Base-by-base conservation (phyloP, 1,140 invertebrate species). In the Drosophila nikananu region DNA sequence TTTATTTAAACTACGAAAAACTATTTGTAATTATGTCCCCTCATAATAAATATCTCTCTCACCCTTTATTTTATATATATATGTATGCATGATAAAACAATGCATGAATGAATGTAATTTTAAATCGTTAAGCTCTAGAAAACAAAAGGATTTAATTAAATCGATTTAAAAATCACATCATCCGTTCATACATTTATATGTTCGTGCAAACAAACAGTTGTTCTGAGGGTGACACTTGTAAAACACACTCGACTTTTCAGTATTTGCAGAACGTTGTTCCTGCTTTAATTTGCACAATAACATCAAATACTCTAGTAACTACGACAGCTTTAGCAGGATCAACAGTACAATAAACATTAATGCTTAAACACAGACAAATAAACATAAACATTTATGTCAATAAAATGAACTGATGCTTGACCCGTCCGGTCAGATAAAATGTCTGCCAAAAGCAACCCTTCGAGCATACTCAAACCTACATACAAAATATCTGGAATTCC, bases 341-440 rank as follows among this genome's bases (percentile, higher is more conserved):
- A 66, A 83, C 61, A 82, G 74, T 73, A 89, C 77, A 65, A 89
- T 89, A 74, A 89, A 89, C 83, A 81, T 80, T 89, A 87, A 89
- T 77, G 84, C 72, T 87, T 83, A 68, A 87, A 68, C 81, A 74
- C 81, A 87, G 83, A 89, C 83, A 83, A 89, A 89, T 89, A 87
- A 87, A 87, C 84, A 87, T 87, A 87, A 87, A 87, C 83, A 83
- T 89, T 87, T 83, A 89, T 87, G 84, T 89, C 84, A 87, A 87
- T 87, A 89, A 81, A 83, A 87, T 89, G 81, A 87, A 89, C 83
- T 89, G 84, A 87, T 81, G 83, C 83, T 89, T 87, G 83, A 87
- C 83, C 81, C 73, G 84, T 25, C 66, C 59, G 83, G 81, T 77
- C 77, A 83, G 83, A 87, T 87, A 87, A 84, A 83, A 64, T 67